Percentiles rank a stretch among this genome's conserved stretches.
These are phyloP conservation scores for Danio kyathit DNA, from an alignment of 2,797 vertebrate genomes.

Conservation along the genomic window DNA sequence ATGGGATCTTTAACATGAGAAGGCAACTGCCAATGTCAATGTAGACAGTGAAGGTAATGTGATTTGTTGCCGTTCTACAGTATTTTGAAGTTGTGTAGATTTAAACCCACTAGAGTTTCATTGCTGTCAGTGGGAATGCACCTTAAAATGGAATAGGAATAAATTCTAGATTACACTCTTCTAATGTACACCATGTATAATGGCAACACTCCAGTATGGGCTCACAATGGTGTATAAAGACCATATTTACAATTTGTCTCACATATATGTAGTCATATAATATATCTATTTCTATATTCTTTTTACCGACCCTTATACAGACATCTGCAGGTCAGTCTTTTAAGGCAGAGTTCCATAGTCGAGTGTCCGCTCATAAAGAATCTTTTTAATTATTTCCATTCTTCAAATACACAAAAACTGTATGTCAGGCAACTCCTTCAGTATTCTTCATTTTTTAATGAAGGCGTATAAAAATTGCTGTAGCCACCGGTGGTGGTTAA, in stretches of 20 bases:
- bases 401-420: constrained; percentile 78
- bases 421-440: constrained; percentile 80
- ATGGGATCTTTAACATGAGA: constrained; percentile 15
- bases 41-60: constrained; percentile 22
- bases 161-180: constrained; percentile 30
- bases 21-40: not conserved
- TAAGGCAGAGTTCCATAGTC: constrained; percentile 97
- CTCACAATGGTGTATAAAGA: constrained; percentile 85
- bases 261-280: constrained; percentile 79
- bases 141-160: constrained; percentile 24
- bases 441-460: constrained; percentile 74
- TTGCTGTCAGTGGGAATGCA: constrained; percentile 27
- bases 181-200: constrained; percentile 19
- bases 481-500: constrained; percentile 71
- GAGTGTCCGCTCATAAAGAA: constrained; percentile 80
- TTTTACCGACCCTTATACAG: constrained; percentile 80
- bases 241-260: constrained; percentile 94
- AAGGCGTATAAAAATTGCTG: constrained; percentile 82
- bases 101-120: not conserved
- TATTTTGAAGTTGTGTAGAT: not conserved
- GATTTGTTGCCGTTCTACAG: not conserved
- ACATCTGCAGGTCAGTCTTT: constrained; percentile 86
- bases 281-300: constrained; percentile 74
- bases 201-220: constrained; percentile 70
- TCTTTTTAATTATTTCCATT: constrained; percentile 77